Conservation (phyloP, 2,113 vertebrate genomes). For the Lanius collurio region DNA sequence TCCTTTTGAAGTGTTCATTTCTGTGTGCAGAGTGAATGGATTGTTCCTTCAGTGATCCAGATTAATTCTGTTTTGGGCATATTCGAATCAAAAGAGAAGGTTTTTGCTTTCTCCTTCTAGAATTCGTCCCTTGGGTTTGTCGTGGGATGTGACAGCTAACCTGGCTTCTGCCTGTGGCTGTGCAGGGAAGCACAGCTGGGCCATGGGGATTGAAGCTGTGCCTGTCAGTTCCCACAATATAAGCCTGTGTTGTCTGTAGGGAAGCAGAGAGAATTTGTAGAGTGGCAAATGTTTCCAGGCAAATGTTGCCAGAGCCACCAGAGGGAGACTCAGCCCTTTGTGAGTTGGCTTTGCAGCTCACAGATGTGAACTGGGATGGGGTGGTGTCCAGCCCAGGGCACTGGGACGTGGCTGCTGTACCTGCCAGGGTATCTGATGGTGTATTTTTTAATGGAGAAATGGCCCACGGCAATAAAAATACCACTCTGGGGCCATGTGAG, state of each 20-base stretch:
- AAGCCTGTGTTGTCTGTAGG: background rate
- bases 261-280: background rate
- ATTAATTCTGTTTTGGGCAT: background rate
- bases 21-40: background rate
- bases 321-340: background rate
- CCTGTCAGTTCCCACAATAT: background rate
- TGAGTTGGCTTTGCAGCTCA: background rate
- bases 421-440: background rate
- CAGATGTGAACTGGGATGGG: background rate
- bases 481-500: background rate
- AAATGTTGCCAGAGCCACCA: background rate
- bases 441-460: background rate
- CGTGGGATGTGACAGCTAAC: background rate
- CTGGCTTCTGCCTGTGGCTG: background rate
- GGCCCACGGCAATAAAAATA: background rate
- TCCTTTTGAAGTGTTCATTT: conserved; percentile 8
- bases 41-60: background rate
- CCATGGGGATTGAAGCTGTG: background rate
- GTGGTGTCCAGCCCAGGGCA: background rate
- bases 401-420: background rate
- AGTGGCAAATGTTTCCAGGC: background rate
- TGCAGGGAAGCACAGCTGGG: background rate
- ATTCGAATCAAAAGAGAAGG: background rate
- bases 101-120: background rate
- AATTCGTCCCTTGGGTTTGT: background rate